These are phyloP conservation scores for Gambusia affinis DNA, from an alignment of 2,113 vertebrate species.

Conservation along the genomic window DNA sequence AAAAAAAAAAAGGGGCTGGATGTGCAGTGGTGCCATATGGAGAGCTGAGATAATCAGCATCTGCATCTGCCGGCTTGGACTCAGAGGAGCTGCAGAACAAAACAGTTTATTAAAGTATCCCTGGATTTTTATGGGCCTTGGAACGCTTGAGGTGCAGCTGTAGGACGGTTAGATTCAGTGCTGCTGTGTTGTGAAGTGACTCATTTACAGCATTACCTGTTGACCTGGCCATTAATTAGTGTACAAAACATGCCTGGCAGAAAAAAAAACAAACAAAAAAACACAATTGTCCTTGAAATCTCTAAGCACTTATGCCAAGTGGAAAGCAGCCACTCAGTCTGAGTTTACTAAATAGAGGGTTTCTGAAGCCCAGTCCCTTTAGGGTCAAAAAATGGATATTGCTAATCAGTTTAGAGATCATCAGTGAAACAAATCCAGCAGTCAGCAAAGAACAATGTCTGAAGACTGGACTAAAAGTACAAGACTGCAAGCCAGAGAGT, in stretches of 20 bases:
- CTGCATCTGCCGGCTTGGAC: slow-evolving; percentile 72
- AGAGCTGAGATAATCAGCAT: slow-evolving; percentile 68
- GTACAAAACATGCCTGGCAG: slow-evolving; percentile 41
- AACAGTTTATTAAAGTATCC: slow-evolving; percentile 72
- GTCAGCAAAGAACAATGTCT: slow-evolving; percentile 23
- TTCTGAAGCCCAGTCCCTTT: slow-evolving; percentile 17
- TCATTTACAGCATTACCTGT: slow-evolving; percentile 49
- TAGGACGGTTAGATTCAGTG: slow-evolving; percentile 7
- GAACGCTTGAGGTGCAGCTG: slow-evolving; percentile 33
- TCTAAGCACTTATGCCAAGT: slow-evolving; percentile 35
- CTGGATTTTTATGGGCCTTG: slow-evolving; percentile 46
- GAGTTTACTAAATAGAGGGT: slow-evolving; percentile 20
- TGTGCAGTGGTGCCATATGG: slow-evolving; percentile 70
- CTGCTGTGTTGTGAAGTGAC: slow-evolving; percentile 13
- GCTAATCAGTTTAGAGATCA: slow-evolving; percentile 47
- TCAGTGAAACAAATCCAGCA: slow-evolving; percentile 21
- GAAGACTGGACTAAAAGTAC: slow-evolving; percentile 28
- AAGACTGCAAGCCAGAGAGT: slow-evolving; percentile 45
- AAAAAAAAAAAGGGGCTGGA: slow-evolving; percentile 31
- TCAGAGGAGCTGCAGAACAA: slow-evolving; percentile 64
- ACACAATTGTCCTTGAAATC: slow-evolving; percentile 49
- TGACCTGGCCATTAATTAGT: slow-evolving; percentile 55
- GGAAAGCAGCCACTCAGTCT: slow-evolving; percentile 33
- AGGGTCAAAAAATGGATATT: slow-evolving; percentile 20
- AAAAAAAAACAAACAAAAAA: neutral